Base-by-base conservation (phyloP, 2,113 vertebrate species). In the Cromileptes altivelis region DNA sequence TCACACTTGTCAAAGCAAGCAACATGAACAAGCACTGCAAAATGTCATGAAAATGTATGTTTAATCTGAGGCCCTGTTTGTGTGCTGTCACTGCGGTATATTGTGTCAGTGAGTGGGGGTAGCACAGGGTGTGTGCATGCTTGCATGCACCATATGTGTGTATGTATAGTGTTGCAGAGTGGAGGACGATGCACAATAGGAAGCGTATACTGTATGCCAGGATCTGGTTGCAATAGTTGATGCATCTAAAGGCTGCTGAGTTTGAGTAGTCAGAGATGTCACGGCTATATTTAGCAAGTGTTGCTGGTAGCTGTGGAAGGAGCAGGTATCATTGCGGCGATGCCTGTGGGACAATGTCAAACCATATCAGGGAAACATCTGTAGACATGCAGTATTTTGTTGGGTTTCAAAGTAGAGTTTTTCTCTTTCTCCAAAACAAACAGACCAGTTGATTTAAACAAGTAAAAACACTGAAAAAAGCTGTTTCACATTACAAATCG, bases 201-300 rank as follows among this genome's bases (percentile, higher is more conserved):
- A 80, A 72, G 79, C 10, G 80, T 74, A 74, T 80, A 86, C 86
- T 76, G 67, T 78, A 63, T 91, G 78, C 82, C 77, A 61, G 91
- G 89, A 86, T 94, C 91, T 33, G 45, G 87, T 95, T 94, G 85
- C 94, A 85, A 58, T 75, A 55, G 78, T 57, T 64, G 74, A 77
- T 86, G 75, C 75, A 84, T 83, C 60, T 45, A 68, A 69, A 85
- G 55, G 79, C 76, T 67, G 78, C 76, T 61, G 86, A 79, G 81
- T 86, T 81, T 76, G 80, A 85, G 62, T 61, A 61, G 58, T 78
- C 83, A 78, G 84, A 78, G 73, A 82, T 72, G 73, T 73, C 47
- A 56, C 6, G 2, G 78, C 90, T 92, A 91, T 81, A 89, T 92
- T 91, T 92, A 93, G 91, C 53, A 62, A 47, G 75, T 40, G 75